phyloP scores from a whole-genome alignment of 2,888 invertebrate species.

The Epistrophe eligans region DNA sequence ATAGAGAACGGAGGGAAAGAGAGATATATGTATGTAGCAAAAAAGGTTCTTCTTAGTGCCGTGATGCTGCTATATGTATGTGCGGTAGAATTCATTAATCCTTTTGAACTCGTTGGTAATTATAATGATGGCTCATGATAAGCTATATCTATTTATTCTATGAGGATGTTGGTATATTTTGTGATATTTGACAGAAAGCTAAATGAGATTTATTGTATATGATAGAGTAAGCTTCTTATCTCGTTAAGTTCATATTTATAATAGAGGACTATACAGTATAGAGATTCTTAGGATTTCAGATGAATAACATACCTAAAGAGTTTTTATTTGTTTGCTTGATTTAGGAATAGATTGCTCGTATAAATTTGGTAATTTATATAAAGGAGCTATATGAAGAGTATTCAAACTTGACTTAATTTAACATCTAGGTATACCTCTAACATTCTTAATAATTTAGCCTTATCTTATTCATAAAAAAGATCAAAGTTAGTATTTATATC shows the following conservation, averaged over 20 bases:
- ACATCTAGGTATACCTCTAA: too few relatives aligned
- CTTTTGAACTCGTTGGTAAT: conserved; percentile 66
- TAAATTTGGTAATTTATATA: conserved; percentile 47
- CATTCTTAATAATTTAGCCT: too few relatives aligned
- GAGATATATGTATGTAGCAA: not conserved
- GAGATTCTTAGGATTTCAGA: conserved; percentile 32
- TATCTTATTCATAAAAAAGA: too few relatives aligned
- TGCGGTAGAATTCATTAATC: conserved; percentile 63
- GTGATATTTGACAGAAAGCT: conserved; percentile 51
- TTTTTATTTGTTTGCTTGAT: conserved; percentile 66
- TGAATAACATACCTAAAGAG: conserved; percentile 36
- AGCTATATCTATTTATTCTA: conserved; percentile 3
- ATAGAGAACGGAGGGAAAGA: not conserved
- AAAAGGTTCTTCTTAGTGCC: conserved; percentile 21
- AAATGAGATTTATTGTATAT: conserved; percentile 21
- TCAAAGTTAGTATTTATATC: too few relatives aligned
- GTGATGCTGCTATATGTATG: not conserved
- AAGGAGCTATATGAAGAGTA: conserved; percentile 1
- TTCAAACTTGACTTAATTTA: too few relatives aligned
- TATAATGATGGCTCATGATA: conserved; percentile 68
- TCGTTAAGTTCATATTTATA: conserved; percentile 48
- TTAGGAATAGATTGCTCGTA: conserved; percentile 64
- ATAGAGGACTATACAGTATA: not conserved
- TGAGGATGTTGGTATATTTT: conserved; percentile 21
- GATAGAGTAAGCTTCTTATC: conserved; percentile 45